Base-by-base conservation (phyloP, 2,797 vertebrate genomes). In the Rhinatrema bivittatum region DNA sequence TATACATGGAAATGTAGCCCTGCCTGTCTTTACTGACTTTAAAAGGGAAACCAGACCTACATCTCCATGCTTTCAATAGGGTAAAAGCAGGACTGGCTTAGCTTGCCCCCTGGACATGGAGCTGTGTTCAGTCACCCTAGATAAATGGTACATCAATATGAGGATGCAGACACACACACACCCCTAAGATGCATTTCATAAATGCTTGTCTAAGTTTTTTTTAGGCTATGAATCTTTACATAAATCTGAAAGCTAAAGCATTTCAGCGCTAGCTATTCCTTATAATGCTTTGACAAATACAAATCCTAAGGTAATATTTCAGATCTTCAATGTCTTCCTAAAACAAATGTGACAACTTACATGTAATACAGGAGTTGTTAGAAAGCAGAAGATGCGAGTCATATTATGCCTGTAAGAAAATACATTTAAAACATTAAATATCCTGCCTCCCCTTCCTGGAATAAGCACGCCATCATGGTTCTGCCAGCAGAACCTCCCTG, bases 361-460 rank as follows among this genome's bases (percentile, higher is more conserved):
- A 4, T 16, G 9, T 5, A 38, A n/a, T 3, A 5, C 22, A 10
- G 11, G 49, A 50, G 25, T 10, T 32, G 31, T 12, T 2, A 42
- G n/a, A 55, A 48, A 52, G 19, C 0, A 25, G 10, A 48, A 38
- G 48, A 29, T 5, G n/a, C 4, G 3, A 58, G 7, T 39, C 18
- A 36, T 9, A 37, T 18, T 2, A 51, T 33, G 16, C 29, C 39
- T 21, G 27, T 3, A 2, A 2, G 9, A 18, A 19, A 58, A 50
- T 56, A 62, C 67, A 58, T 50, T 63, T 10, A 42, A 53, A 62
- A n/a, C n/a, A n/a, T n/a, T 52, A 65, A 61, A 36, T 54, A 45
- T 4, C 25, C 28, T 22, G n/a, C 26, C 21, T n/a, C n/a, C n/a
- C n/a, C n/a, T n/a, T n/a, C n/a, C n/a, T n/a, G n/a, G 7, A 37